Evolutionary conservation across 2,113 vertebrate genomes (phyloP).

Genomic region (Nyctereutes procyonoides): DNA sequence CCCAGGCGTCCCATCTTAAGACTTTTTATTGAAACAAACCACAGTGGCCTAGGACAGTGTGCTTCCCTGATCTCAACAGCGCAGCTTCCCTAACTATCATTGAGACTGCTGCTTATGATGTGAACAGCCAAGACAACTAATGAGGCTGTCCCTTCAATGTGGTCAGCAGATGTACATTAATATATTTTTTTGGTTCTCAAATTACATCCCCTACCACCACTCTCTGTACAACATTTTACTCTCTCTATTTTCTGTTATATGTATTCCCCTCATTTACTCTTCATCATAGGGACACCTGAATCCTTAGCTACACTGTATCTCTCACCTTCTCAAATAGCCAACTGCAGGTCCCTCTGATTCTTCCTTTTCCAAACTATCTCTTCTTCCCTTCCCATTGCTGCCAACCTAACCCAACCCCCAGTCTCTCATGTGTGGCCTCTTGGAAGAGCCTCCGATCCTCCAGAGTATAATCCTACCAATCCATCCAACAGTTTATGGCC

Average conservation of each 20-base stretch:
- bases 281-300: background rate
- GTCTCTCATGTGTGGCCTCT: background rate
- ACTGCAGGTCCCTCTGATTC: background rate
- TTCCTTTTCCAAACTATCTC: background rate
- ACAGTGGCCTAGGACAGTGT: background rate
- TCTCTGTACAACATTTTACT: background rate
- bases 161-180: background rate
- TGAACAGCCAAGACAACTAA: background rate
- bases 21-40: background rate
- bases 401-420: background rate
- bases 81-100: background rate
- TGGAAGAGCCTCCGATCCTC: background rate
- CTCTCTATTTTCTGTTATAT: background rate
- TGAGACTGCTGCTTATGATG: background rate
- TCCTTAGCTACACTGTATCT: background rate
- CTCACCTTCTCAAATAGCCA: background rate
- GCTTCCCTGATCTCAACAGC: background rate
- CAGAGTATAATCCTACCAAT: background rate
- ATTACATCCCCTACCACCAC: background rate
- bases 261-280: background rate
- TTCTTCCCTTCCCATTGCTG: background rate
- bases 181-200: background rate
- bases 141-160: accelerated
- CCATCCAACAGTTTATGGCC: background rate
- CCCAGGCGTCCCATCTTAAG: background rate